Conservation (phyloP, 2,113 vertebrate species). For the Zeus faber region DNA sequence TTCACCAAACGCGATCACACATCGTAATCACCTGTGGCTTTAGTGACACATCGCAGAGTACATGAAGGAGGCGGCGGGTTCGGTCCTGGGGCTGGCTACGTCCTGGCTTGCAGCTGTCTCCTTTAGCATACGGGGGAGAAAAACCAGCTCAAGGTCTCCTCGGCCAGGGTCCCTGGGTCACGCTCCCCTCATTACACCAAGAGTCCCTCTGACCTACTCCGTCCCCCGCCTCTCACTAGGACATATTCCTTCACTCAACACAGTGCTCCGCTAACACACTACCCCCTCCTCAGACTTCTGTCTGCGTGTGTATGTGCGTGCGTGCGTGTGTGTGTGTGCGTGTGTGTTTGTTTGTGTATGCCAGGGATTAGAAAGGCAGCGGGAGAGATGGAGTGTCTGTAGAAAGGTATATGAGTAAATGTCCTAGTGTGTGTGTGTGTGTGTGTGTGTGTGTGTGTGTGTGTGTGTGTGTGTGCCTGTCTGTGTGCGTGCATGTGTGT, state of each 20-base stretch:
- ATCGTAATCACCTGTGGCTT: conserved; percentile 44
- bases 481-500: conserved; percentile 26
- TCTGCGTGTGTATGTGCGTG: not conserved
- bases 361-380: too few relatives aligned
- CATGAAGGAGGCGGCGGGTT: conserved; percentile 11
- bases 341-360: not conserved
- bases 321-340: not conserved
- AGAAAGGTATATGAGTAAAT: too few relatives aligned
- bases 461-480: not conserved
- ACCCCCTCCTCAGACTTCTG: conserved; percentile 16
- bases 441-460: not conserved
- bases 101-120: conserved; percentile 28
- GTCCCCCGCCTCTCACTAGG: conserved; percentile 39
- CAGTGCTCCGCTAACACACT: conserved; percentile 32
- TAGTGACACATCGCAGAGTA: conserved; percentile 25
- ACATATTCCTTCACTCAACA: conserved; percentile 51
- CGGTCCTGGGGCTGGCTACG: conserved; percentile 17
- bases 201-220: conserved; percentile 42
- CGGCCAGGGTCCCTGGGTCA: conserved; percentile 29
- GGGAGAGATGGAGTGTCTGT: too few relatives aligned
- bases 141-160: not conserved
- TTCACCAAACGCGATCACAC: conserved; percentile 18
- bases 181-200: conserved; percentile 9
- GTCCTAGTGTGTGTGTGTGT: too few relatives aligned
- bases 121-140: conserved; percentile 11